phyloP scores from a whole-genome alignment of 2,113 vertebrate species.

The Poeciliopsis turrubarensis region DNA sequence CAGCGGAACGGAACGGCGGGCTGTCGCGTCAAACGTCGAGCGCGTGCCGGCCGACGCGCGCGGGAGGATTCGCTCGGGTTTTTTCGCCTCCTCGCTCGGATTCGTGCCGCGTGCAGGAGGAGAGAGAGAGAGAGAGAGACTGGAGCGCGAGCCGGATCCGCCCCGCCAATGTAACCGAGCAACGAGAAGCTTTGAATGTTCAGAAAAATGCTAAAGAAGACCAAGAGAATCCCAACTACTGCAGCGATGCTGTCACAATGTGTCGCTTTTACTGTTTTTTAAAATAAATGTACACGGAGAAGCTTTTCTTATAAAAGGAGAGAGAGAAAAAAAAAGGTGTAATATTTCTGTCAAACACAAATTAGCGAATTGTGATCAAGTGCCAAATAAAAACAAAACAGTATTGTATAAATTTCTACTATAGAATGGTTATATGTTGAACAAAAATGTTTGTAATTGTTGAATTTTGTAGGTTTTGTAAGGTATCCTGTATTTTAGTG shows the following conservation, averaged over 20 bases:
- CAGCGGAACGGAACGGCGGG: not conserved
- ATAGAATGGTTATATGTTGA: constrained; percentile 79
- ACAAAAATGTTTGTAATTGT: constrained; percentile 82
- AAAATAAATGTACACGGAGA: constrained; percentile 10
- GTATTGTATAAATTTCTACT: constrained; percentile 85
- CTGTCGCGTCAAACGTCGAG: constrained; percentile 8
- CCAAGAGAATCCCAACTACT: constrained; percentile 65
- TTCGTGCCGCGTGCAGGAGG: not conserved
- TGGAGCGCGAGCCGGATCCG: not conserved
- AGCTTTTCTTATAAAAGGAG: constrained; percentile 11
- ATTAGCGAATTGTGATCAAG: constrained; percentile 76
- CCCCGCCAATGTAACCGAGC: constrained; percentile 35
- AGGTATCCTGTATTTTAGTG: constrained; percentile 81
- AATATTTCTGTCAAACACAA: constrained; percentile 73
- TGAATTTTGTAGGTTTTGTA: constrained; percentile 85
- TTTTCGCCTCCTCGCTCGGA: not conserved
- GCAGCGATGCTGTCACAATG: constrained; percentile 59
- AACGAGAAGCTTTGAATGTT: constrained; percentile 68
- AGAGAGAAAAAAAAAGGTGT: constrained; percentile 40
- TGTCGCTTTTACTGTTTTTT: constrained; percentile 59
- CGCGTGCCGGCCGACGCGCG: not conserved
- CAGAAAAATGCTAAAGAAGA: constrained; percentile 59
- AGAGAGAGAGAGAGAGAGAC: not conserved
- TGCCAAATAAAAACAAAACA: constrained; percentile 82
- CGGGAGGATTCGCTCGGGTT: not conserved